phyloP scores from a whole-genome alignment of 2,888 invertebrate species.

The Allygus modestus region DNA sequence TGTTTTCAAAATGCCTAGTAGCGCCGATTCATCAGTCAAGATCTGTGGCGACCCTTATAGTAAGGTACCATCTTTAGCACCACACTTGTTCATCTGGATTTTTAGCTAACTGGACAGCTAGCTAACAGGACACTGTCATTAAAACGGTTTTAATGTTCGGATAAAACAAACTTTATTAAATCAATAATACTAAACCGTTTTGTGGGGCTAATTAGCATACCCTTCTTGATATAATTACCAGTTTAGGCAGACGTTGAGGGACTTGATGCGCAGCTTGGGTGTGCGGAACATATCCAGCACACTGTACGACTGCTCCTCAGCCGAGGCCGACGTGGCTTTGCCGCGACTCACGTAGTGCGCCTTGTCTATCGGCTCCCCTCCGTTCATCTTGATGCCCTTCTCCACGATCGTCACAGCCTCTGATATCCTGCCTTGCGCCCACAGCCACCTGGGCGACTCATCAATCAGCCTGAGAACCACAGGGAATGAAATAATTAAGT shows the following conservation, averaged over 20 bases:
- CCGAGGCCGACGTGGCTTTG: slow-evolving; percentile 71
- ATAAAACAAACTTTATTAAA: no score
- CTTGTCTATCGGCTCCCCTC: slow-evolving; percentile 80
- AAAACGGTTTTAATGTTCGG: no score
- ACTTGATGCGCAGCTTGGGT: slow-evolving; percentile 87
- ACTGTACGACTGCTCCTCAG: slow-evolving; percentile 76
- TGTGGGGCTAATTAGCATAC: no score
- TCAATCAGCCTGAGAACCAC: slow-evolving; percentile 83
- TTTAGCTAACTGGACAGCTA: no score
- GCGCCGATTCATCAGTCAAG: no score
- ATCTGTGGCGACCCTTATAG: no score
- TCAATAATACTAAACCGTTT: no score
- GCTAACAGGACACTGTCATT: no score
- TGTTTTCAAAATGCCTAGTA: no score
- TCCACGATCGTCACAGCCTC: slow-evolving; percentile 87
- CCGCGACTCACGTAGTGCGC: slow-evolving; percentile 82
- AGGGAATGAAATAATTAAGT: background rate
- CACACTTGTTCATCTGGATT: no score
- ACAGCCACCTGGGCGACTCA: slow-evolving; percentile 93
- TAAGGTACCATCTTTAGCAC: no score
- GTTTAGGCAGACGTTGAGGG: slow-evolving; percentile 87
- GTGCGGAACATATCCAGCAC: slow-evolving; percentile 87
- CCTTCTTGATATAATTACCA: slow-evolving; percentile 79
- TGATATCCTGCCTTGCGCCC: slow-evolving; percentile 86
- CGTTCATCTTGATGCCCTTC: slow-evolving; percentile 86